Evolutionary conservation across 2,888 invertebrate genomes (phyloP).

Genomic region (Andrena fulva): DNA sequence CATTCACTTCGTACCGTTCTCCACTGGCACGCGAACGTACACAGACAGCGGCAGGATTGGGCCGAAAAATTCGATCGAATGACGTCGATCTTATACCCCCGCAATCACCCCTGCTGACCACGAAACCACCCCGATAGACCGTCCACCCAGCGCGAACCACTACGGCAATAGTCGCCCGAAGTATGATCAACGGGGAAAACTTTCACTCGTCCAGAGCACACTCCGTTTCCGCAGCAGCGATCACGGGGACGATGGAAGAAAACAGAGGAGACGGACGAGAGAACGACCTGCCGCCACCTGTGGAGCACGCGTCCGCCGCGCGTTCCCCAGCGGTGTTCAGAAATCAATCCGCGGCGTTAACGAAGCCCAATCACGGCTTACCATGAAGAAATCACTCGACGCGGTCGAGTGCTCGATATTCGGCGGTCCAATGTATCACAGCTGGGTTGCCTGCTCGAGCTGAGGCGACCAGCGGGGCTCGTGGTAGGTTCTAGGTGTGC

Average conservation of each 20-base stretch:
- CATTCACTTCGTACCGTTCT: conserved; percentile 2
- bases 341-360: conserved; percentile 1
- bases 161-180: conserved; percentile 4
- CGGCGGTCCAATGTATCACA: not conserved
- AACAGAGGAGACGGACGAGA: not conserved
- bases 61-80: not conserved
- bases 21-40: not conserved
- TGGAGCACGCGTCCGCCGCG: conserved; percentile 16
- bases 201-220: conserved; percentile 43
- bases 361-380: conserved; percentile 33
- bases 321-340: not conserved
- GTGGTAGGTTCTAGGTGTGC: not conserved
- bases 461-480: not conserved
- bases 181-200: conserved; percentile 21
- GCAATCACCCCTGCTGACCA: not conserved
- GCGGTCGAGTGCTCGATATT: not conserved
- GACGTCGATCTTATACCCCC: not conserved
- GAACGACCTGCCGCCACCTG: conserved; percentile 36
- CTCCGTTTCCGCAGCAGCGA: not conserved
- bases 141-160: conserved; percentile 2
- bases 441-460: not conserved
- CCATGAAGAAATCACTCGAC: conserved; percentile 43
- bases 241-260: not conserved
- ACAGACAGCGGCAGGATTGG: not conserved
- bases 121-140: not conserved